Conservation (phyloP, 2,888 invertebrate genomes). For the Meteorus colon region DNA sequence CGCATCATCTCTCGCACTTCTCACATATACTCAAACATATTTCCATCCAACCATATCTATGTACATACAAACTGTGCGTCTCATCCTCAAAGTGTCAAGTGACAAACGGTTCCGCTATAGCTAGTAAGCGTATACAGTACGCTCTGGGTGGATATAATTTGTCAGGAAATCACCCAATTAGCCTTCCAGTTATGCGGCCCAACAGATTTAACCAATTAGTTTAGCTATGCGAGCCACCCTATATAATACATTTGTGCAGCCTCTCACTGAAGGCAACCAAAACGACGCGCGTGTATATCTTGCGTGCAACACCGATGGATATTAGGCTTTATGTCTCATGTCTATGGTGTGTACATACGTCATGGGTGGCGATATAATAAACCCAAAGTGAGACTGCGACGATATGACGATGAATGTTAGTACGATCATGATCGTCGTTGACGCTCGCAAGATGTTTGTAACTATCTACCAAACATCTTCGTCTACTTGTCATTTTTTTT, state of each 20-base stretch:
- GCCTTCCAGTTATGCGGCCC: slow-evolving; percentile 73
- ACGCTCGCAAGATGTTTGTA: slow-evolving; percentile 1
- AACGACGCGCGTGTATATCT: neutral
- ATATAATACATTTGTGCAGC: slow-evolving; percentile 63
- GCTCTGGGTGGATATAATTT: slow-evolving; percentile 72
- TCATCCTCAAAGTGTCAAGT: slow-evolving; percentile 70
- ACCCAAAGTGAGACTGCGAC: neutral
- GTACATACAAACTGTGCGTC: slow-evolving; percentile 38
- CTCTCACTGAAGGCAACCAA: slow-evolving; percentile 60
- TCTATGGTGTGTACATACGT: slow-evolving; percentile 24
- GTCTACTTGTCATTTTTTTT: neutral
- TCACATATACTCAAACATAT: neutral
- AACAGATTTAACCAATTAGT: slow-evolving; percentile 74
- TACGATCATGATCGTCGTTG: neutral
- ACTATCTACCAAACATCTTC: slow-evolving; percentile 2
- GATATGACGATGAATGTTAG: neutral
- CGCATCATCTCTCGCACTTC: slow-evolving; percentile 10
- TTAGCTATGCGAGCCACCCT: slow-evolving; percentile 72
- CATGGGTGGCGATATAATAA: slow-evolving; percentile 33
- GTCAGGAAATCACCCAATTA: slow-evolving; percentile 74
- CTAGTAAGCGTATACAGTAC: slow-evolving; percentile 66
- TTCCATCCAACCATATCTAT: neutral
- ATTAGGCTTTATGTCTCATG: slow-evolving; percentile 45
- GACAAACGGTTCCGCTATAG: slow-evolving; percentile 71
- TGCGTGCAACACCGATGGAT: slow-evolving; percentile 53